Evolutionary conservation across 1,140 invertebrate genomes (phyloP).

Genomic region (Leguminivora glycinivorella): DNA sequence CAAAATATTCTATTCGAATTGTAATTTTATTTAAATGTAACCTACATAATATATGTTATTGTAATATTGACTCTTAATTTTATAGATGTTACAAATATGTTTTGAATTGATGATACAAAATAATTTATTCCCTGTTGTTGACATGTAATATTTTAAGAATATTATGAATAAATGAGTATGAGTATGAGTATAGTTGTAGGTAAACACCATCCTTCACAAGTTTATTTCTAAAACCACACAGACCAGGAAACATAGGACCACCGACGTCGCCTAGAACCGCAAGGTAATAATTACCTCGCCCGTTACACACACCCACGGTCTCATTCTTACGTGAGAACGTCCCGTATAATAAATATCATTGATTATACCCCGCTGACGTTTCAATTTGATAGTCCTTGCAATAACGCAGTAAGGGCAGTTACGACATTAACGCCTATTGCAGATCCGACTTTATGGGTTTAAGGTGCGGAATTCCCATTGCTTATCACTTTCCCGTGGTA

Average conservation of each 20-base stretch:
- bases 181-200: too few species aligned
- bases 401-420: background rate
- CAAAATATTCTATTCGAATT: too few species aligned
- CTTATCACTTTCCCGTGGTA: constrained; percentile 59
- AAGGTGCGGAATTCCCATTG: constrained; percentile 30
- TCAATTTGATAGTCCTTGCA: constrained; percentile 50
- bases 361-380: constrained; percentile 58
- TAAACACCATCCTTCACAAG: too few species aligned
- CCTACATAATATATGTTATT: too few species aligned
- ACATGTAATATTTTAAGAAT: too few species aligned
- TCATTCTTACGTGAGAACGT: constrained; percentile 16
- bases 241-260: background rate
- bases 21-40: too few species aligned
- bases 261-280: constrained; percentile 18
- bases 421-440: background rate
- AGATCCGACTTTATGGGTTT: background rate
- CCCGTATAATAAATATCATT: constrained; percentile 45
- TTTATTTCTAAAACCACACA: background rate
- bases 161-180: too few species aligned
- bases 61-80: too few species aligned
- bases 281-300: constrained; percentile 19
- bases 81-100: too few species aligned
- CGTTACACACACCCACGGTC: constrained; percentile 17
- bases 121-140: too few species aligned
- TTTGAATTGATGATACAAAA: too few species aligned